A percentile compares a stretch with the other conserved stretches of the same genome.
Conservation (phyloP, 2,797 vertebrate genomes). For the Artibeus jamaicensis region DNA sequence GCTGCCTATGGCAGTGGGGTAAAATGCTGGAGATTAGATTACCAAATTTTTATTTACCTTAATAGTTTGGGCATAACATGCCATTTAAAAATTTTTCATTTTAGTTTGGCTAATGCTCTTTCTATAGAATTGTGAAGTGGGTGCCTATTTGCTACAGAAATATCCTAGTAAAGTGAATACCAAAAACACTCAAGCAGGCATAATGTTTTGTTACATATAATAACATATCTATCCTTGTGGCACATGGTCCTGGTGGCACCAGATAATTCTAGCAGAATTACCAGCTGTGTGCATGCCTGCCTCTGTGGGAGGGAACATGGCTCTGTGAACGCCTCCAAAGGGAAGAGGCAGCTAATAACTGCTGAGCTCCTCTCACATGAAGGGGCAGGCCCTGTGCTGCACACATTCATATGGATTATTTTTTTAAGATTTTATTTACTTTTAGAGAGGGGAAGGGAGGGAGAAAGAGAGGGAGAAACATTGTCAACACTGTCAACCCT, state of each 20-base stretch:
- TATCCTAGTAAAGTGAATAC: not conserved
- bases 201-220: not conserved
- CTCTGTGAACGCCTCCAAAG: not conserved
- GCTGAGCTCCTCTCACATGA: not conserved
- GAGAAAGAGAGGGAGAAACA: no score
- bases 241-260: not conserved
- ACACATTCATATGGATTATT: not conserved
- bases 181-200: not conserved
- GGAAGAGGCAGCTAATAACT: not conserved
- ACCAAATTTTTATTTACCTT: not conserved
- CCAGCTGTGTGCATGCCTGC: not conserved
- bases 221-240: no score
- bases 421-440: not conserved
- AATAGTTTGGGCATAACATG: not conserved
- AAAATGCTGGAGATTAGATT: not conserved
- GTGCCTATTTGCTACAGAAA: not conserved
- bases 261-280: not conserved
- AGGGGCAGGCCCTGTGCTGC: not conserved
- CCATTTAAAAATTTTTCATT: not conserved
- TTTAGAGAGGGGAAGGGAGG: no score
- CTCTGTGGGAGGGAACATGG: not conserved
- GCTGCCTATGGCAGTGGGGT: not conserved
- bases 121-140: not conserved
- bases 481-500: no score
- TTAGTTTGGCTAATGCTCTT: not conserved